Base-by-base conservation (phyloP, 2,113 vertebrate genomes). In the Macquaria ambigua region DNA sequence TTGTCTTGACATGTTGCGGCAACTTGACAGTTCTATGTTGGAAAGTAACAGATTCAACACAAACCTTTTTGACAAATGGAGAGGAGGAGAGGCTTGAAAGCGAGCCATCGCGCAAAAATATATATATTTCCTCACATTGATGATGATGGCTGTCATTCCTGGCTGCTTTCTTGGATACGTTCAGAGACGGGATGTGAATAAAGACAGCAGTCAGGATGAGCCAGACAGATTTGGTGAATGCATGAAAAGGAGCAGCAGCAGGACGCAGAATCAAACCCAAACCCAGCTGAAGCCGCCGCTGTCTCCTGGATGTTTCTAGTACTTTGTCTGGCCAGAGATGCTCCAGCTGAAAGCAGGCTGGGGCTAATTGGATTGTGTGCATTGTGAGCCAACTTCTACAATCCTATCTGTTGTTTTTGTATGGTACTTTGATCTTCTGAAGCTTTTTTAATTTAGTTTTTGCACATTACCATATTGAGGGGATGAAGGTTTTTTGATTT, bases 211-310 rank as follows among this genome's bases (percentile, higher is more conserved):
- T 67, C 66, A 23, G 70, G 59, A 50, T 78, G 73, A 74, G 83
- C 77, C 87, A 82, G 80, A 81, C 64, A 72, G 71, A 85, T 79
- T 66, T 81, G 85, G 50, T 86, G 73, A 85, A 76, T 6, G 20
- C 72, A 63, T 73, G 72, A 64, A 63, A 81, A 76, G 34, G 8
- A 78, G 48, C 34, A 67, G 56, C 79, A 77, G 84, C 64, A 72
- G 73, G 71, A 80, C 2, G 21, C n/a, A 23, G 66, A 72, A 79
- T 81, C 46, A 80, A 86, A 80, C 75, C 63, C 86, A 81, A 80
- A 86, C 61, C 55, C 39, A 61, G 66, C 52, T 70, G 75, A 83
- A 66, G 68, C 52, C 53, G 71, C 61, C 3, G 28, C 56, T 87
- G 77, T 41, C 74, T 74, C 31, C 46, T 62, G 80, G 76, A 76